phyloP scores from a whole-genome alignment of 2,113 vertebrate genomes.

The Phocoena phocoena region DNA sequence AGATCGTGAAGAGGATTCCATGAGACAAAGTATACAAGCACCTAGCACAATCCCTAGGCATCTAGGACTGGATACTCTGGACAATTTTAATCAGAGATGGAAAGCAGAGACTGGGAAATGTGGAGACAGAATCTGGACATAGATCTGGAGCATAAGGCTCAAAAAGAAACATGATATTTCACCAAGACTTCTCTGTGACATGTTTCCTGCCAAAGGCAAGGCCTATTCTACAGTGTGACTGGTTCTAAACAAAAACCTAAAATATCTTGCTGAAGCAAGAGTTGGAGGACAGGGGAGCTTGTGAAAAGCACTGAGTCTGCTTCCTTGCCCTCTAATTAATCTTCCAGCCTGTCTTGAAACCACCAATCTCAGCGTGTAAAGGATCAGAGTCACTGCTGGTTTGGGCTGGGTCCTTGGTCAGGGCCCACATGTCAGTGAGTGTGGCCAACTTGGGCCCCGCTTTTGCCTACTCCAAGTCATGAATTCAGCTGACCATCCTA shows the following conservation, averaged over 20 bases:
- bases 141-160: background rate
- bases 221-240: background rate
- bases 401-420: background rate
- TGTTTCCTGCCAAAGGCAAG: background rate
- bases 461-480: background rate
- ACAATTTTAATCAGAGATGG: background rate
- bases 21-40: background rate
- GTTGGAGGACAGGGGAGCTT: background rate
- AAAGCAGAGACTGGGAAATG: background rate
- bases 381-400: background rate
- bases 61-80: background rate
- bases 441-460: background rate
- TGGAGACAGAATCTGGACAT: background rate
- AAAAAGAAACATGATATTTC: background rate
- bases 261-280: background rate
- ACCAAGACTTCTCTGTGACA: background rate
- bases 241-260: background rate
- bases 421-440: background rate
- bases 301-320: background rate
- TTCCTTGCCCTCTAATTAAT: background rate
- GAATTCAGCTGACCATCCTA: background rate
- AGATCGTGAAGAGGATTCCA: background rate
- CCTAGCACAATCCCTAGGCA: background rate
- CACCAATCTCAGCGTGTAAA: background rate
- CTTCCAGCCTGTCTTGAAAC: background rate